Evolutionary conservation across 1,140 invertebrate genomes (phyloP).

Genomic region (Drosophila lowei): DNA sequence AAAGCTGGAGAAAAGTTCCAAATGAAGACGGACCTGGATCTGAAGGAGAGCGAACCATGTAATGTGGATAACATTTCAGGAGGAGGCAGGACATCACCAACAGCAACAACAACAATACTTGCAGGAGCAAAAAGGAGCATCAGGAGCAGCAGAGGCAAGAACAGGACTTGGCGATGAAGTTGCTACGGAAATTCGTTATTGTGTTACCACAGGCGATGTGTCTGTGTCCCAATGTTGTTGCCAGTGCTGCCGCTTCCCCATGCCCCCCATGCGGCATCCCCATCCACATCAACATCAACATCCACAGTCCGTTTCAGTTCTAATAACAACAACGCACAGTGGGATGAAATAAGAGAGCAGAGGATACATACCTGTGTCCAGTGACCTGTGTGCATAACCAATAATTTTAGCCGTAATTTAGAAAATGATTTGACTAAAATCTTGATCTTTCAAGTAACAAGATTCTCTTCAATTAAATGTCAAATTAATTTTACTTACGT

Average conservation of each 20-base stretch:
- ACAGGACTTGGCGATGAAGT: conserved; percentile 67
- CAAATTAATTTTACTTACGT: too few relatives aligned
- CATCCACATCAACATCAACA: conserved; percentile 27
- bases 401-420: too few relatives aligned
- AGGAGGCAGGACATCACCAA: conserved; percentile 16
- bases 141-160: conserved; percentile 15
- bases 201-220: conserved; percentile 82
- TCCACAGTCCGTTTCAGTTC: conserved; percentile 47
- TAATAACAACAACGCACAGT: conserved; percentile 56
- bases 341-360: background rate
- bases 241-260: conserved; percentile 30
- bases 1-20: conserved; percentile 50
- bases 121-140: conserved; percentile 13
- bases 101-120: too few relatives aligned
- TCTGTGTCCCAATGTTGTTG: conserved; percentile 74
- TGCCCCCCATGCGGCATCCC: background rate
- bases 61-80: conserved; percentile 73
- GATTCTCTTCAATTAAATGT: too few relatives aligned
- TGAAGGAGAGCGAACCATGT: conserved; percentile 47
- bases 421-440: too few relatives aligned
- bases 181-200: conserved; percentile 82
- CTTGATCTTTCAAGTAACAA: too few relatives aligned
- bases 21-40: conserved; percentile 50
- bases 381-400: too few relatives aligned
- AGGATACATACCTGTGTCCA: too few relatives aligned